Conservation (phyloP, 2,797 vertebrate species). For the Oceanodroma leucorhoa region DNA sequence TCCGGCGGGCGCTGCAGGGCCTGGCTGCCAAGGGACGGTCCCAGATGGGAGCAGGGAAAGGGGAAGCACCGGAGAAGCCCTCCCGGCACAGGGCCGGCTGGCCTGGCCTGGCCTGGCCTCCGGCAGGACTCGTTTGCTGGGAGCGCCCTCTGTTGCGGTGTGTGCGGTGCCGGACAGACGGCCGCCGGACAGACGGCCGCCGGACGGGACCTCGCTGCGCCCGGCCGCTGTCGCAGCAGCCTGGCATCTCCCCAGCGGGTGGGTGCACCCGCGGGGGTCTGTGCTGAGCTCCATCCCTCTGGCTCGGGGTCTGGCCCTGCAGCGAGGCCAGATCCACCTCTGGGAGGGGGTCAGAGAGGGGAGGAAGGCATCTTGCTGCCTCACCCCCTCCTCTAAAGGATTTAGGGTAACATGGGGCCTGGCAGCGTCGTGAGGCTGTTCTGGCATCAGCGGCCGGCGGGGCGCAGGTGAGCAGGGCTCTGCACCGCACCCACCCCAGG, state of each 20-base stretch:
- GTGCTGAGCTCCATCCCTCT: background rate
- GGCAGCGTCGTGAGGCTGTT: fast-evolving
- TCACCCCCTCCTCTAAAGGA: background rate
- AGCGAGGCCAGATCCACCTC: background rate
- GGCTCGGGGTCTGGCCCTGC: background rate
- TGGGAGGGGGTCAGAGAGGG: fast-evolving
- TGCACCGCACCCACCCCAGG: fast-evolving
- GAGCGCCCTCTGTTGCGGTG: background rate
- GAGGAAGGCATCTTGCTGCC: fast-evolving
- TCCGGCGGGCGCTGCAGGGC: fast-evolving
- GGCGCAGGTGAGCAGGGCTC: background rate
- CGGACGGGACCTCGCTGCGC: fast-evolving
- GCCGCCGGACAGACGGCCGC: fast-evolving
- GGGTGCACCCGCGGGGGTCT: fast-evolving
- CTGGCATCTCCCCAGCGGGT: background rate
- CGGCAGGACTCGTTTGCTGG: background rate
- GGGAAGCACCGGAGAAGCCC: background rate
- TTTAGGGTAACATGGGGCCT: background rate
- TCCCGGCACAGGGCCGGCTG: fast-evolving
- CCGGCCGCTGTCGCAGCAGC: background rate
- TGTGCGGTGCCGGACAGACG: background rate
- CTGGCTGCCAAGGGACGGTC: too few species aligned
- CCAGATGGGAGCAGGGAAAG: background rate
- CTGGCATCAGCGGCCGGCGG: fast-evolving
- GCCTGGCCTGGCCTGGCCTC: background rate